Conservation (phyloP, 1,140 invertebrate genomes). For the Panagrolaimus sp. region DNA sequence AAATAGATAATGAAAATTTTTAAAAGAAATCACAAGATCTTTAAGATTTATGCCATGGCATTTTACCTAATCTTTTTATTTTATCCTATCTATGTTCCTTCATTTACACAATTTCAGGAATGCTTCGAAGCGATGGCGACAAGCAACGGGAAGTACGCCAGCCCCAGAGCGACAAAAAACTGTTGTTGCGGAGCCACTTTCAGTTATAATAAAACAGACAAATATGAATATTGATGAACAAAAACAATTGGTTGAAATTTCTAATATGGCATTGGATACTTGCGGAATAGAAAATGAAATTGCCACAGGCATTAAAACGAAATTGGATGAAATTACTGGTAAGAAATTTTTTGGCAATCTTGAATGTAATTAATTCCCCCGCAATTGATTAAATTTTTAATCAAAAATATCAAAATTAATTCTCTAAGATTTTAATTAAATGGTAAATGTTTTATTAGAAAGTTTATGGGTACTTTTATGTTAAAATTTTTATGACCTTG, state of each 20-base stretch:
- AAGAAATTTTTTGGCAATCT: not conserved
- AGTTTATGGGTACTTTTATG: too few relatives aligned
- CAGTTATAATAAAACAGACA: slow-evolving; percentile 2
- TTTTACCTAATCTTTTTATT: too few relatives aligned
- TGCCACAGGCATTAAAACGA: slow-evolving; percentile 16
- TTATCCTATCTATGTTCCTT: too few relatives aligned
- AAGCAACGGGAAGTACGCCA: not conserved
- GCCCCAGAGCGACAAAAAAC: not conserved
- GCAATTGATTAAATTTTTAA: too few relatives aligned
- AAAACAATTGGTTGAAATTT: slow-evolving; percentile 17
- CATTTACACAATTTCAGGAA: slow-evolving; percentile 1
- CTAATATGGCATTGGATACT: slow-evolving; percentile 17
- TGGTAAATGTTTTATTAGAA: too few relatives aligned
- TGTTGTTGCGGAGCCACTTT: slow-evolving; percentile 7
- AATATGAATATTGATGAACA: slow-evolving; percentile 16
- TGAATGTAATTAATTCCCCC: too few relatives aligned
- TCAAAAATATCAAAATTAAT: too few relatives aligned
- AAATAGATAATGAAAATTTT: too few relatives aligned
- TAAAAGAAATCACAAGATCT: too few relatives aligned
- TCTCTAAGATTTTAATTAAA: too few relatives aligned
- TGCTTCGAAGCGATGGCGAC: slow-evolving; percentile 14
- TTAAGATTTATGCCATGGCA: too few relatives aligned
- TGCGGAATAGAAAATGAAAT: slow-evolving; percentile 17
- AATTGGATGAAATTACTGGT: slow-evolving; percentile 17
- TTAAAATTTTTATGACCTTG: too few relatives aligned